Conservation (phyloP, 2,888 invertebrate species). For the Endomychus coccineus region DNA sequence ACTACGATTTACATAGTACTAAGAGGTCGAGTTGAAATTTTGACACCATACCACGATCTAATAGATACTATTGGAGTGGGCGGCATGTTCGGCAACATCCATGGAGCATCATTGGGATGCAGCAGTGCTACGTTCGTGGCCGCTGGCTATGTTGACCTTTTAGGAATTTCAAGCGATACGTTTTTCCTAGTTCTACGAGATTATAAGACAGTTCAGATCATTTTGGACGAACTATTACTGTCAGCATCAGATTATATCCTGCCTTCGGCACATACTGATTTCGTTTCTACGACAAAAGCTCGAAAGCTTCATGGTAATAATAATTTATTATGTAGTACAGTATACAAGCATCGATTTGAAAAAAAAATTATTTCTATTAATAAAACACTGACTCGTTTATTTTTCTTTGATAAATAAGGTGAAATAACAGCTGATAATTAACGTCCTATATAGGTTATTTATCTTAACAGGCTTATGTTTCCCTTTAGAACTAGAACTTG, state of each 20-base stretch:
- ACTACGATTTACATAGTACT: slow-evolving; percentile 48
- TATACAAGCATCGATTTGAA: too few relatives aligned
- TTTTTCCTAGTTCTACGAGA: slow-evolving; percentile 49
- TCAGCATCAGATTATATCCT: slow-evolving; percentile 47
- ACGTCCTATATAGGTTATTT: too few relatives aligned
- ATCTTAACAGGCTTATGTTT: too few relatives aligned
- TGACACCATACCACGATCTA: slow-evolving; percentile 46
- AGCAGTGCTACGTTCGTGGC: slow-evolving; percentile 46
- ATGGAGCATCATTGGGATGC: slow-evolving; percentile 41
- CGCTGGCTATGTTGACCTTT: slow-evolving; percentile 46
- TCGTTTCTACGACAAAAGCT: too few relatives aligned
- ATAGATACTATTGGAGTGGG: slow-evolving; percentile 50
- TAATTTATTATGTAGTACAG: too few relatives aligned
- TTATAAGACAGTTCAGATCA: slow-evolving; percentile 45
- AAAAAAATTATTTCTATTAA: too few relatives aligned
- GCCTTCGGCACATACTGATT: slow-evolving; percentile 32
- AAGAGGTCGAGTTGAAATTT: slow-evolving; percentile 43
- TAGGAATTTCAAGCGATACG: slow-evolving; percentile 45
- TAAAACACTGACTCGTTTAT: too few relatives aligned
- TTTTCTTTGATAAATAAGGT: too few relatives aligned
- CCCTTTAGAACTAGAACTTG: too few relatives aligned
- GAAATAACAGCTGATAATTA: too few relatives aligned
- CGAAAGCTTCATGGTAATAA: too few relatives aligned
- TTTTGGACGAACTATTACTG: slow-evolving; percentile 43
- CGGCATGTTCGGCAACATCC: slow-evolving; percentile 50